phyloP scores from a whole-genome alignment of 2,888 invertebrate species.

The Melinaea menophilus region DNA sequence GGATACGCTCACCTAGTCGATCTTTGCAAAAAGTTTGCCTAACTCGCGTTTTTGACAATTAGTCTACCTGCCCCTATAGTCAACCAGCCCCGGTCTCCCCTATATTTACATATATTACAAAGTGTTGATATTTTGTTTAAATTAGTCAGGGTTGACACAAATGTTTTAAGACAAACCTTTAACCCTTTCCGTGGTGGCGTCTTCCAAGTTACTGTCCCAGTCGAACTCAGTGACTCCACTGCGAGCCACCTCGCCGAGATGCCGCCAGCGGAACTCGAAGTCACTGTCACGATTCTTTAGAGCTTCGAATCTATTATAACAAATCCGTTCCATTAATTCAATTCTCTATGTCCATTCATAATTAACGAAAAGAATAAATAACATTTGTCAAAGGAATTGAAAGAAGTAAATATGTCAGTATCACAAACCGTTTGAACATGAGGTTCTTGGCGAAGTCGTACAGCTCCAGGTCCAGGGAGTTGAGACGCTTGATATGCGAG shows the following conservation, averaged over 20 bases:
- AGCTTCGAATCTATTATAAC: slow-evolving; percentile 82
- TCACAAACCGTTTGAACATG: slow-evolving; percentile 82
- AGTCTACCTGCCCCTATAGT: too few relatives aligned
- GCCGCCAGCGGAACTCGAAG: slow-evolving; percentile 89
- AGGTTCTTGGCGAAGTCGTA: slow-evolving; percentile 95
- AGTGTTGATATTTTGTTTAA: too few relatives aligned
- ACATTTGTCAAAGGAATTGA: too few relatives aligned
- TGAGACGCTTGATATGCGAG: slow-evolving; percentile 86
- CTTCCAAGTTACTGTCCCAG: slow-evolving; percentile 90
- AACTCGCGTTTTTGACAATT: too few relatives aligned
- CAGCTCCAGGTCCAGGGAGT: slow-evolving; percentile 93
- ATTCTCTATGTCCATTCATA: too few relatives aligned
- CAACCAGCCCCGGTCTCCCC: too few relatives aligned
- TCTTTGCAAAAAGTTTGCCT: too few relatives aligned
- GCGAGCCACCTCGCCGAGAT: slow-evolving; percentile 88
- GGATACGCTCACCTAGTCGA: too few relatives aligned
- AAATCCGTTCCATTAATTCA: not conserved
- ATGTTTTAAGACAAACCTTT: slow-evolving; percentile 57
- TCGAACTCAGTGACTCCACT: slow-evolving; percentile 90
- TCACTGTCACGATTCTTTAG: slow-evolving; percentile 88
- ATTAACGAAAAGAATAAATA: too few relatives aligned
- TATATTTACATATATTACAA: too few relatives aligned
- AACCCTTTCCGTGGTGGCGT: slow-evolving; percentile 76
- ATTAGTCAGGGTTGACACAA: not conserved
- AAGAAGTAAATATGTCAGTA: not conserved